Base-by-base conservation (phyloP, 2,113 vertebrate genomes). In the Plectropomus leopardus region DNA sequence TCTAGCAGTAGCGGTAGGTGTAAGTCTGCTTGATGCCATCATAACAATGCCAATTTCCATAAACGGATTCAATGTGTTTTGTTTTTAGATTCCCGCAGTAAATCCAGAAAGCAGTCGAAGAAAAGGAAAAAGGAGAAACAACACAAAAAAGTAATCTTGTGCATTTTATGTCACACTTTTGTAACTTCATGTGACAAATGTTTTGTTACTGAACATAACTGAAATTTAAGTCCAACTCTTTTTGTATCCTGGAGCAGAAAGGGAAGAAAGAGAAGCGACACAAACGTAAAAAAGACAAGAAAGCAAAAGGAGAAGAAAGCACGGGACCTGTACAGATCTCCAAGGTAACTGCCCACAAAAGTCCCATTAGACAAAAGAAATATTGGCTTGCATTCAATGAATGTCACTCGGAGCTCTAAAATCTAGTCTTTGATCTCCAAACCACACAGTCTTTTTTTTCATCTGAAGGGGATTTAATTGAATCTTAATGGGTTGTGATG, bases 231-330 rank as follows among this genome's bases (percentile, higher is more conserved):
- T 63, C 23, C 14, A 21, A 48, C 30, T 30, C 51, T 2, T 60
- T 76, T 57, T 88, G 4, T 61, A 3, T 75, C 68, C 1, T 32
- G 50, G 48, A 92, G 45, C 82, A 97, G 96, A 97, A 97, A 66
- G 95, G 90, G 26, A 97, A 96, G 88, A 97, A 97, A 91, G 96
- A 96, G 14, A 96, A 95, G 88, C 95, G 95, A 63, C 86, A 91
- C 54, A 97, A 97, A 87, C 95, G 94, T 85, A 97, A 96, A 86
- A 97, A 97, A 89, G 94, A 96, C 40, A 97, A 96, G 89, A 96
- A 96, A 85, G 89, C 93, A 67, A 97, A 95, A 90, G 94, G 94
- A 28, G 95, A 96, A 3, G 93, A 94, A 4, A 72, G 59, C 42
- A 82, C 91, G 40, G 95, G 96, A 75, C 96, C 97, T 84, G 93